Conservation (phyloP, 2,888 invertebrate genomes). For the Leptinotarsa peninsularis region DNA sequence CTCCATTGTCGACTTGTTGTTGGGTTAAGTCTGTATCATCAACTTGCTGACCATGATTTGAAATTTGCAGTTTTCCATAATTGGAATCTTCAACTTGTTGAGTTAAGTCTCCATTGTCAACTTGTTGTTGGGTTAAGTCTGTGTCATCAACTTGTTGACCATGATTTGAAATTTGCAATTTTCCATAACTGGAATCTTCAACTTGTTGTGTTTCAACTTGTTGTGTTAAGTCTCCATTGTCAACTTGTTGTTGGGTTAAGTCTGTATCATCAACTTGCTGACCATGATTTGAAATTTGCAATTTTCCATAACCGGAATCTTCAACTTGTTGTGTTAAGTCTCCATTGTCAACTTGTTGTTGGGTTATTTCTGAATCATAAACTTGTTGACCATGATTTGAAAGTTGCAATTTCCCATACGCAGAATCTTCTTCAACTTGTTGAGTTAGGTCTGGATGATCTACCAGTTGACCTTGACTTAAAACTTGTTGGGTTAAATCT, state of each 20-base stretch:
- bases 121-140: too few relatives aligned
- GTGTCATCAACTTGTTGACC: constrained; percentile 19
- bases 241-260: too few relatives aligned
- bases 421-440: constrained; percentile 28
- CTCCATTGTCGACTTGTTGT: background rate
- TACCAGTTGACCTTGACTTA: constrained; percentile 13
- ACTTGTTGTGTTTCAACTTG: constrained; percentile 45
- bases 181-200: constrained; percentile 38
- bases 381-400: constrained; percentile 19
- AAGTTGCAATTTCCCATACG: constrained; percentile 12
- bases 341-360: too few relatives aligned
- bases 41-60: constrained; percentile 19
- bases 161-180: constrained; percentile 21
- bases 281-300: constrained; percentile 22
- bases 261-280: constrained; percentile 16
- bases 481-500: constrained; percentile 23
- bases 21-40: background rate
- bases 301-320: constrained; percentile 8
- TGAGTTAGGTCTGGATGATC: background rate
- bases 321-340: constrained; percentile 48
- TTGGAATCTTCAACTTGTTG: constrained; percentile 41
- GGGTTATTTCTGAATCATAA: background rate
- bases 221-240: constrained; percentile 44
- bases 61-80: constrained; percentile 20
- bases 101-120: constrained; percentile 38